Percentiles rank a stretch among this genome's conserved stretches.
phyloP scores from a whole-genome alignment of 2,113 vertebrate species.

The Poicephalus gulielmi region DNA sequence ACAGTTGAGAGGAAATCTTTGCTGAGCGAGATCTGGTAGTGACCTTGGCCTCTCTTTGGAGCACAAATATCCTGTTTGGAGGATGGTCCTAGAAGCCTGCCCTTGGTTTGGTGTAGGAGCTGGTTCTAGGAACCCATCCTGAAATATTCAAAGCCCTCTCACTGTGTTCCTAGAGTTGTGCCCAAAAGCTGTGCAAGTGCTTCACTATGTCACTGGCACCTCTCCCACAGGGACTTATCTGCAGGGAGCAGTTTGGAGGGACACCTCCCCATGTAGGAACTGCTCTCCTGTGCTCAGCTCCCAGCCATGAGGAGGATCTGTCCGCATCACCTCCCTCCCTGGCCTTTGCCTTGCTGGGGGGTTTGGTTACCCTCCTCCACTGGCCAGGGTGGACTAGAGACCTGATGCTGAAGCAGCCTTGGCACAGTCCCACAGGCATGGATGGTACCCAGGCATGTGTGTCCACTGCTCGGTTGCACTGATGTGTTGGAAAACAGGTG shows the following conservation, averaged over 20 bases:
- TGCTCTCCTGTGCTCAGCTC: not conserved
- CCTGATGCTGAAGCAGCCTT: not conserved
- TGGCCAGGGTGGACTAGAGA: not conserved
- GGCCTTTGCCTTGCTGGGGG: not conserved
- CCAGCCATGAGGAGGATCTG: not conserved
- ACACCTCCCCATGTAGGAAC: not conserved
- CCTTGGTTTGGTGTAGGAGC: not conserved
- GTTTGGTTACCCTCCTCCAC: not conserved
- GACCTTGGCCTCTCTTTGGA: not conserved
- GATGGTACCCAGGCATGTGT: not conserved
- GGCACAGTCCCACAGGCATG: not conserved
- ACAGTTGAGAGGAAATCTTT: not conserved
- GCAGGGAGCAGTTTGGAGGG: not conserved
- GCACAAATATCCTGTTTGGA: not conserved
- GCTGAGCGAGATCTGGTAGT: not conserved
- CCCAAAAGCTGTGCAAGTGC: not conserved
- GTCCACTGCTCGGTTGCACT: not conserved
- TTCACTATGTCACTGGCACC: not conserved
- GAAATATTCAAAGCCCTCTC: not conserved
- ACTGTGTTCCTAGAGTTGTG: not conserved
- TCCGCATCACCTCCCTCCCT: not conserved
- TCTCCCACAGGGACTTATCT: not conserved
- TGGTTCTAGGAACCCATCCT: not conserved
- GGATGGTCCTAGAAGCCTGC: not conserved
- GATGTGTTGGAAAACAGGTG: not conserved